Percentiles rank a stretch among this genome's conserved stretches.
Evolutionary conservation across 1,140 invertebrate species (phyloP).

Genomic region (Cylas formicarius): DNA sequence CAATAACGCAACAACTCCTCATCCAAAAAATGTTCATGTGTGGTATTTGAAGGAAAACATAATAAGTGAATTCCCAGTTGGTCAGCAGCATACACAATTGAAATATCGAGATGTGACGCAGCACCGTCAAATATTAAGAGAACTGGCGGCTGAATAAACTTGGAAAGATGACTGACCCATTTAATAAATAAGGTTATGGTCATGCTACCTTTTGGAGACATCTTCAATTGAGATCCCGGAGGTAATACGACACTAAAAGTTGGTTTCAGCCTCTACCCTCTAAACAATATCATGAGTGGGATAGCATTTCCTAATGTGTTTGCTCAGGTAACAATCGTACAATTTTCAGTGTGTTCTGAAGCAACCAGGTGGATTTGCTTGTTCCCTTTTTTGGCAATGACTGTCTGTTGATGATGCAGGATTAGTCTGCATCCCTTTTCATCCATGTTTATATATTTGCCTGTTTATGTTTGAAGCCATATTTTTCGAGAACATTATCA

Average conservation of each 20-base stretch:
- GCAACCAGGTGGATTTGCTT: slow-evolving; percentile 39
- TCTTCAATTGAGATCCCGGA: slow-evolving; percentile 28
- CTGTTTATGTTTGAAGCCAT: no score
- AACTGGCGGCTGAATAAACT: slow-evolving; percentile 25
- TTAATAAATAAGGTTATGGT: slow-evolving; percentile 34
- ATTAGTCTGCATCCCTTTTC: slow-evolving; percentile 37
- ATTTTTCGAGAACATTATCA: no score
- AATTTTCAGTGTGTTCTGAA: slow-evolving; percentile 40
- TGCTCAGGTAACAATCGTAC: slow-evolving; percentile 38
- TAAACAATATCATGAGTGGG: slow-evolving; percentile 32
- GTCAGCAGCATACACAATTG: slow-evolving; percentile 33
- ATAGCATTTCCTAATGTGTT: slow-evolving; percentile 35
- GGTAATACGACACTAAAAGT: slow-evolving; percentile 35
- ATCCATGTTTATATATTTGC: no score
- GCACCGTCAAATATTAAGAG: slow-evolving; percentile 41
- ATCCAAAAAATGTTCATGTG: no score
- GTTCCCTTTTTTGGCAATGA: slow-evolving; percentile 38
- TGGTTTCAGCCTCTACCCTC: slow-evolving; percentile 34
- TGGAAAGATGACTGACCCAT: slow-evolving; percentile 38
- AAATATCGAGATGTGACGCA: slow-evolving; percentile 32
- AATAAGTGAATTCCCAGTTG: slow-evolving; percentile 35
- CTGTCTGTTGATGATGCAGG: slow-evolving; percentile 34
- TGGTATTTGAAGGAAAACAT: slow-evolving; percentile 40
- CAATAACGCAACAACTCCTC: no score
- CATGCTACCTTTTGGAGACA: slow-evolving; percentile 40